Evolutionary conservation across 2,113 vertebrate genomes (phyloP), one percentile per base, ranked within the genome.

Genomic region (Copsychus sechellarum): DNA sequence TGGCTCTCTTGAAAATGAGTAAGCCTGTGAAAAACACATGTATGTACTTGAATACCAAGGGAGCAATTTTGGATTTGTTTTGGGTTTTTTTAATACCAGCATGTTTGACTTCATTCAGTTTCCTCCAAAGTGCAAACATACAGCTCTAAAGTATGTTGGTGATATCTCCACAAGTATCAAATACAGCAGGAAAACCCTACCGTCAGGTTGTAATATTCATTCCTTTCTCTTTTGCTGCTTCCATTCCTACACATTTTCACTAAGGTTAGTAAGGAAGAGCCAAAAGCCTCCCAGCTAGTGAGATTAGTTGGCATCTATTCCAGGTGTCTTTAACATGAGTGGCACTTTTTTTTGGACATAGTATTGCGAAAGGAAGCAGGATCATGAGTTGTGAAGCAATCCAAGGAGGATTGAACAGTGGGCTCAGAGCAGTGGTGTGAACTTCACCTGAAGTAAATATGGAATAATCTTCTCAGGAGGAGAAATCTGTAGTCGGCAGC

Each of bases 1-100:
- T 93, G 43, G 12, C 79, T 95, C 90, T 71, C 25, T 88, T 72
- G 90, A 86, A 81, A 94, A 81, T 86, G 33, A 70, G 70, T 80
- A 91, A 74, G 38, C 33, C 60, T 66, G 29, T 80, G 71, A 83
- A 88, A 90, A 85, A 88, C 23, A 64, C 11, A 12, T 71, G 9
- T 26, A 58, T 77, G 33, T 78, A 40, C 74, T 58, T 90, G 67
- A 90, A 84, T 81, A 67, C 11, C 66, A 88, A 76, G 62, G 64
- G 67, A 95, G 33, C 31, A 62, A 47, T 88, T 94, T 72, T 12
- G 38, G 28, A 24, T 8, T 85, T 66, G 43, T 56, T 7, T 71
- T 11, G 77, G 48, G 80, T 11, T 80, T 48, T 23, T 57, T 78
- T 86, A n/a, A 80, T 89, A 82, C 58, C 38, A 48, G 38, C n/a